Percentiles rank a stretch among this genome's conserved stretches.
These are phyloP conservation scores for Peromyscus californicus DNA, from an alignment of 2,113 vertebrate genomes.

Conservation along the genomic window DNA sequence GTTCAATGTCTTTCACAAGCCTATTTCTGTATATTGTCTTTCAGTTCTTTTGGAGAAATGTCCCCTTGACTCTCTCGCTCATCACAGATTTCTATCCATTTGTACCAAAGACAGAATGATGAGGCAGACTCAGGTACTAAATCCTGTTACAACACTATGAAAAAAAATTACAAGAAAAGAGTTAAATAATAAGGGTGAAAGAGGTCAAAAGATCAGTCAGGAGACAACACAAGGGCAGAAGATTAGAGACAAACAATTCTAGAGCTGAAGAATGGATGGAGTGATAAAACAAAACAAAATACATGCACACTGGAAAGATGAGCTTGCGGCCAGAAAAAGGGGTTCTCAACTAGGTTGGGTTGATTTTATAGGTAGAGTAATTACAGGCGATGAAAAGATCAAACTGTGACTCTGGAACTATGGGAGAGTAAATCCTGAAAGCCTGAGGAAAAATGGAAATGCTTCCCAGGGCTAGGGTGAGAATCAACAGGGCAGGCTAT, in stretches of 20 bases:
- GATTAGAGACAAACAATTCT: not conserved
- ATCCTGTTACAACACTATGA: not conserved
- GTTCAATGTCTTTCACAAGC: not conserved
- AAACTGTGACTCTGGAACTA: not conserved
- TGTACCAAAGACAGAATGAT: not conserved
- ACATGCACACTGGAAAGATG: not conserved
- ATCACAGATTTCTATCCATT: not conserved
- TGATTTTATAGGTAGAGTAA: slow-evolving; percentile 30
- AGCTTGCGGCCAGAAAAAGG: not conserved
- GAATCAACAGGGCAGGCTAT: slow-evolving; percentile 43
- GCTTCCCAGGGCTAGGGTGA: not conserved
- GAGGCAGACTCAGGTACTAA: not conserved
- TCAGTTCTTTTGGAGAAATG: slow-evolving; percentile 3
- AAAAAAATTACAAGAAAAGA: slow-evolving; percentile 32
- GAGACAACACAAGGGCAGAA: not conserved
- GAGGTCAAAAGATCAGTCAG: not conserved
- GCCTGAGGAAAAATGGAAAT: slow-evolving; percentile 23
- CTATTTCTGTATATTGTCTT: not conserved
- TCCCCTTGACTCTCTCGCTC: not conserved
- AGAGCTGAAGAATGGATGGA: not conserved
- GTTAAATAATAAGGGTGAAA: not conserved
- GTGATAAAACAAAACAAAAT: not conserved
- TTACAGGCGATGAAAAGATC: slow-evolving; percentile 21
- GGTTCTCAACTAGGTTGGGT: not conserved
- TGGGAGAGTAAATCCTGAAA: slow-evolving; percentile 30